Percentiles rank a stretch among this genome's conserved stretches.
These are phyloP conservation scores for Limanda limanda DNA, from an alignment of 2,113 vertebrate genomes.

Conservation along the genomic window DNA sequence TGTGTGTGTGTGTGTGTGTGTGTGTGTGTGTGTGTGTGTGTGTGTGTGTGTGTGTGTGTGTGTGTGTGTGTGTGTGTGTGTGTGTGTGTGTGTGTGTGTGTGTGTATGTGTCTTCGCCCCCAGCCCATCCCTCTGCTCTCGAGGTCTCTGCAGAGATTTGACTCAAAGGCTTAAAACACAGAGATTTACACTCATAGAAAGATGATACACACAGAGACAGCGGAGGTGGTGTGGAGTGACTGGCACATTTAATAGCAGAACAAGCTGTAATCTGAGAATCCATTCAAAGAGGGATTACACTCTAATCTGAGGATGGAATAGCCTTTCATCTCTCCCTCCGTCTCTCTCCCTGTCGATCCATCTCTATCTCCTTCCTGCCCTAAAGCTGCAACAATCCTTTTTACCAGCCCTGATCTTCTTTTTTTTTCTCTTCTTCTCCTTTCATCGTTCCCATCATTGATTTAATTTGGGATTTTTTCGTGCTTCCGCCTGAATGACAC, in stretches of 20 bases:
- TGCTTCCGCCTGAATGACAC: constrained; percentile 29
- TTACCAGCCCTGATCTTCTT: constrained; percentile 17
- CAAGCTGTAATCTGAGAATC: constrained; percentile 77
- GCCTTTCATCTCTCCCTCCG: constrained; percentile 61
- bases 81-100: constrained; percentile 7
- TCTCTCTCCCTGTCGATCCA: constrained; percentile 27
- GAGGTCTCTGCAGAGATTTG: constrained; percentile 69
- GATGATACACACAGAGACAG: constrained; percentile 47
- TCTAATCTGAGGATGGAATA: constrained; percentile 73
- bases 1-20: no score
- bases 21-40: no score
- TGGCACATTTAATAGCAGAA: constrained; percentile 71
- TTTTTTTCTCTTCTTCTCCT: constrained; percentile 2
- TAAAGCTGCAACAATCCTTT: constrained; percentile 49
- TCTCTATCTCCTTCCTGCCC: constrained; percentile 39
- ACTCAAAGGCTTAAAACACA: constrained; percentile 65
- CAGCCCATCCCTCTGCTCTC: constrained; percentile 50
- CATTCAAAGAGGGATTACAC: constrained; percentile 71
- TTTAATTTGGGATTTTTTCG: constrained; percentile 54
- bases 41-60: background rate
- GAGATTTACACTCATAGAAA: constrained; percentile 45
- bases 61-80: background rate
- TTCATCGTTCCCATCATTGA: constrained; percentile 33
- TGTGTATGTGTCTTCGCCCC: constrained; percentile 10
- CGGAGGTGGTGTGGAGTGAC: constrained; percentile 43